Conservation (phyloP, 1,140 invertebrate genomes). For the Lysiphlebus fabarum region DNA sequence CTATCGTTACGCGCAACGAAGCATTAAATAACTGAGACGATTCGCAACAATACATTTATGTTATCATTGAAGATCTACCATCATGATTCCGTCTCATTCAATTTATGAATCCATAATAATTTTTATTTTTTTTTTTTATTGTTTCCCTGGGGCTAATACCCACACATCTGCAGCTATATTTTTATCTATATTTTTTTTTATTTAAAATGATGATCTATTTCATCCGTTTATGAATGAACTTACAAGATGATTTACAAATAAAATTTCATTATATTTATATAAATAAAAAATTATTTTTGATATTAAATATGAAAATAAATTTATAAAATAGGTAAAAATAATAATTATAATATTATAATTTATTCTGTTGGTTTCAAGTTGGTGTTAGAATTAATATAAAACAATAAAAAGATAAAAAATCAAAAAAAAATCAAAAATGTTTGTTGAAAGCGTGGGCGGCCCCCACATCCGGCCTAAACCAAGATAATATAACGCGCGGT, state of each 20-base stretch:
- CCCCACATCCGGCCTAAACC: conserved; percentile 53
- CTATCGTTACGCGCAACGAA: conserved; percentile 18
- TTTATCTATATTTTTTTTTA: too few species aligned
- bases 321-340: background rate
- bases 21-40: conserved; percentile 18
- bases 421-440: conserved; percentile 4
- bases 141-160: too few species aligned
- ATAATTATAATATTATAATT: background rate
- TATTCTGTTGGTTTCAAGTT: conserved; percentile 2
- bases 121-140: background rate
- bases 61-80: background rate
- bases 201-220: conserved; percentile 5
- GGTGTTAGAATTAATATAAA: background rate
- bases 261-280: background rate
- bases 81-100: conserved; percentile 19
- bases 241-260: conserved; percentile 6
- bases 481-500: conserved; percentile 55
- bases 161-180: too few species aligned
- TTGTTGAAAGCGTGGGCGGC: conserved; percentile 49
- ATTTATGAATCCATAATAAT: conserved; percentile 17
- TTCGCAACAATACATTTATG: conserved; percentile 14
- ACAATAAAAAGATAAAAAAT: conserved; percentile 4
- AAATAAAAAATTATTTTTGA: conserved; percentile 10
- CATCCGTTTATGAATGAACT: conserved; percentile 9
- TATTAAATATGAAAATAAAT: background rate